Evolutionary conservation across 1,140 invertebrate species (phyloP).

Genomic region (Papilio machaon): DNA sequence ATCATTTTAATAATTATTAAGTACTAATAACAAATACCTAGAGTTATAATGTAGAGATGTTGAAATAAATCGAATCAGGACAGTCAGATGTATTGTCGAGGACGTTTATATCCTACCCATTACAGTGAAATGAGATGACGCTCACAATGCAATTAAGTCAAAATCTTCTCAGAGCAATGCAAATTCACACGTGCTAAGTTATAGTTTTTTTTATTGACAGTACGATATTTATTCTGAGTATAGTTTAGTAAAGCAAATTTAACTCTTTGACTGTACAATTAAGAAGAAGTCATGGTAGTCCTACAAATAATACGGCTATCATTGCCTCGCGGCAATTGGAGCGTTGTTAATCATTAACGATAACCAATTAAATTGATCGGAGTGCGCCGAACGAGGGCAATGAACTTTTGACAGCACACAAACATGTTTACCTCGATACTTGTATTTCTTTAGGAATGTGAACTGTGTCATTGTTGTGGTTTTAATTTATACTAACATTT

Average conservation of each 20-base stretch:
- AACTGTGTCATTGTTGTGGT: conserved; percentile 16
- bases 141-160: neutral
- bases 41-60: neutral
- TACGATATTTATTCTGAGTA: no score
- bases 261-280: neutral
- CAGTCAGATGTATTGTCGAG: no score
- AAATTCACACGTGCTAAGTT: neutral
- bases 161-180: neutral
- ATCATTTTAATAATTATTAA: neutral
- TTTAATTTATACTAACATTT: neutral
- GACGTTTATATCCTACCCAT: neutral
- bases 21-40: neutral
- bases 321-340: conserved; percentile 51
- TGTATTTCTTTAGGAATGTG: neutral
- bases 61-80: neutral
- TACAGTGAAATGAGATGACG: neutral
- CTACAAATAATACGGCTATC: conserved; percentile 42
- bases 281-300: neutral
- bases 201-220: neutral
- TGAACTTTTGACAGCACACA: conserved; percentile 50
- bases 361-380: conserved; percentile 67
- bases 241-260: no score
- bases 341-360: conserved; percentile 61
- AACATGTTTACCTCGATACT: conserved; percentile 35
- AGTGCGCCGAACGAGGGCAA: conserved; percentile 53